Evolutionary conservation across 2,888 invertebrate species (phyloP).

Genomic region (Oscheius myriophilus): DNA sequence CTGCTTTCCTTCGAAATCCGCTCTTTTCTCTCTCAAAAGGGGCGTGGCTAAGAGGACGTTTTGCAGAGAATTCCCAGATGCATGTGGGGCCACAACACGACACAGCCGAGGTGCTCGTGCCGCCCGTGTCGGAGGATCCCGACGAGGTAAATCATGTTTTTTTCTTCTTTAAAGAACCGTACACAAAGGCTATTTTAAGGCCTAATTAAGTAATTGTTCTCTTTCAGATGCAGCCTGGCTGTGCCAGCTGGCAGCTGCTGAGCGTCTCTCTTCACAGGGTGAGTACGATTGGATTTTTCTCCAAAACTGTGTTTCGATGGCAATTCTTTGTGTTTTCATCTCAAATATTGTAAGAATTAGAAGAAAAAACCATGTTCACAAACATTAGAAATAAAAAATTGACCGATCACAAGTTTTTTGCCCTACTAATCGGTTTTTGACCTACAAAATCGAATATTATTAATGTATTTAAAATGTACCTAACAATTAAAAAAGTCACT

Average conservation of each 20-base stretch:
- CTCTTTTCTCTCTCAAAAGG: slow-evolving; percentile 17
- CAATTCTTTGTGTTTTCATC: neutral
- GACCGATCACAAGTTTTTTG: slow-evolving; percentile 3
- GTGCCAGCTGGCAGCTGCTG: slow-evolving; percentile 62
- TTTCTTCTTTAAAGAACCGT: neutral
- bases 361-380: neutral
- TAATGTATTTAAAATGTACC: too few relatives aligned
- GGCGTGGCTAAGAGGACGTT: slow-evolving; percentile 5
- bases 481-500: too few relatives aligned
- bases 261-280: slow-evolving; percentile 67
- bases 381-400: neutral
- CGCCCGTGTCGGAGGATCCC: slow-evolving; percentile 26
- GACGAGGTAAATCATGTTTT: slow-evolving; percentile 28
- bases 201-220: neutral
- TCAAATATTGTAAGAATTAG: neutral
- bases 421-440: too few relatives aligned
- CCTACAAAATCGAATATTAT: too few relatives aligned
- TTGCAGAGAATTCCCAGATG: slow-evolving; percentile 12
- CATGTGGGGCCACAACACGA: slow-evolving; percentile 24
- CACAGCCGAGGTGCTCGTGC: slow-evolving; percentile 28
- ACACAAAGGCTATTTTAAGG: too few relatives aligned
- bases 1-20: neutral
- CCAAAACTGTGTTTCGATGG: neutral
- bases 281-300: slow-evolving; percentile 30
- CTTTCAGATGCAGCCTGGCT: slow-evolving; percentile 32